Conservation (phyloP, 1,140 invertebrate species). For the Phortica variegata region DNA sequence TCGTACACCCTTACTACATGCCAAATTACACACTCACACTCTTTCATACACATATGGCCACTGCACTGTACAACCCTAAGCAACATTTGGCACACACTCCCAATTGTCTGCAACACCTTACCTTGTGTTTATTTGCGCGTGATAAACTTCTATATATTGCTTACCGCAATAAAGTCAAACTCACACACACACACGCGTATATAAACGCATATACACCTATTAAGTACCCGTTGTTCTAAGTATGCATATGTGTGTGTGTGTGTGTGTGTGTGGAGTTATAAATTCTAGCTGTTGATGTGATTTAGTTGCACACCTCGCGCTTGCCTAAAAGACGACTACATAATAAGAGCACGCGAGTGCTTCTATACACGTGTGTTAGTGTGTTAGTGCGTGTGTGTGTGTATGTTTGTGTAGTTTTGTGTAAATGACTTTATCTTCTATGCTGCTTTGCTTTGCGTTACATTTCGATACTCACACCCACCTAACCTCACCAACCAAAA, state of each 20-base stretch:
- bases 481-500: too few relatives aligned
- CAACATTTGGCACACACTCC: background rate
- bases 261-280: conserved; percentile 28
- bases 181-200: conserved; percentile 13
- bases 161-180: conserved; percentile 53
- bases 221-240: conserved; percentile 20
- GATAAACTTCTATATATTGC: conserved; percentile 47
- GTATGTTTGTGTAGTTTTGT: conserved; percentile 17
- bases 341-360: conserved; percentile 40
- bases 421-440: conserved; percentile 50
- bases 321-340: conserved; percentile 49
- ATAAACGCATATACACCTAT: conserved; percentile 9
- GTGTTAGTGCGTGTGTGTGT: background rate
- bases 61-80: background rate
- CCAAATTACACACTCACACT: conserved; percentile 20
- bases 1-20: too few relatives aligned
- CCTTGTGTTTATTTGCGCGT: conserved; percentile 41
- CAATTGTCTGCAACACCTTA: too few relatives aligned
- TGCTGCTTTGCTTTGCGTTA: too few relatives aligned
- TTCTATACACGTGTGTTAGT: too few relatives aligned
- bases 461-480: too few relatives aligned
- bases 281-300: conserved; percentile 51
- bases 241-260: too few relatives aligned
- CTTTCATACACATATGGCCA: background rate
- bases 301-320: conserved; percentile 51